phyloP scores from a whole-genome alignment of 1,140 invertebrate species.

The Musca domestica region DNA sequence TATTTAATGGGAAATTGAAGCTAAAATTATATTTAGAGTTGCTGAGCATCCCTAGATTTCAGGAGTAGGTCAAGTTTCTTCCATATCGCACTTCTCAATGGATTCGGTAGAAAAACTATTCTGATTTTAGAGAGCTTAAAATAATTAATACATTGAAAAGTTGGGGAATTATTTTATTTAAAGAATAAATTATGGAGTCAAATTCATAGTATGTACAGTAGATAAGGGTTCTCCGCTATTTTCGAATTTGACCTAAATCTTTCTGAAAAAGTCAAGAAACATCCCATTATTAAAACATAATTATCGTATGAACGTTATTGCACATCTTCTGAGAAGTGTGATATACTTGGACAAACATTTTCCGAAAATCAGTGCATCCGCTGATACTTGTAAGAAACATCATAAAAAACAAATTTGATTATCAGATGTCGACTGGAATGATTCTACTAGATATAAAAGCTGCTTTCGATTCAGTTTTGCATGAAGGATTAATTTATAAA shows the following conservation, averaged over 20 bases:
- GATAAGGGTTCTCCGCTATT: neutral
- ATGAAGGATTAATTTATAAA: conserved; percentile 42
- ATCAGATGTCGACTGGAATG: conserved; percentile 30
- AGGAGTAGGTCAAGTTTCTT: too few relatives aligned
- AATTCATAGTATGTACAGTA: neutral
- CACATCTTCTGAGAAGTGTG: neutral
- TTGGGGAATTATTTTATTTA: neutral
- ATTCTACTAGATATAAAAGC: conserved; percentile 45
- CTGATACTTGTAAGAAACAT: too few relatives aligned
- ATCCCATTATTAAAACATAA: neutral
- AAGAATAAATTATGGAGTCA: neutral
- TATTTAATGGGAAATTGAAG: too few relatives aligned
- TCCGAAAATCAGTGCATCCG: neutral
- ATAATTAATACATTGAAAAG: neutral
- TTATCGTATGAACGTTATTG: neutral
- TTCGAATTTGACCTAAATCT: neutral
- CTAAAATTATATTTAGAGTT: too few relatives aligned
- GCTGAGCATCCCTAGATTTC: too few relatives aligned
- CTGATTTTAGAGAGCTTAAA: neutral
- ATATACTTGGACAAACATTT: neutral
- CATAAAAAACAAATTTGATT: conserved; percentile 18
- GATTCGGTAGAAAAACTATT: neutral
- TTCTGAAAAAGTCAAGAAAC: neutral
- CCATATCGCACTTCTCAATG: too few relatives aligned
- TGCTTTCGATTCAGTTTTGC: conserved; percentile 44